Conservation (phyloP, 1,140 invertebrate genomes). For the Drosophila serrata region DNA sequence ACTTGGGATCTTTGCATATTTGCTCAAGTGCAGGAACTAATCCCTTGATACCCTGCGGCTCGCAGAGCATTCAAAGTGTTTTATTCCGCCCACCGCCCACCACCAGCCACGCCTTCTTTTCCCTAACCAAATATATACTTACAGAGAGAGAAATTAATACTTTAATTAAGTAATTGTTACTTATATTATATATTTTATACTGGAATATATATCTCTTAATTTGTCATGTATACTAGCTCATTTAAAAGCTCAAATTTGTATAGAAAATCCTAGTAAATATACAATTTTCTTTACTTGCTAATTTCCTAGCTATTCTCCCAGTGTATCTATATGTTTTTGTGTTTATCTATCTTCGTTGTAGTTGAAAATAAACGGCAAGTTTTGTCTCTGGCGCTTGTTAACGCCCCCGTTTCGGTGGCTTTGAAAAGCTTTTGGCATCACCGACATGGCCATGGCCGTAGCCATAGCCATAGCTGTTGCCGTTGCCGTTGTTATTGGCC, state of each 20-base stretch:
- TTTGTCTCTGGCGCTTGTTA: slow-evolving; percentile 78
- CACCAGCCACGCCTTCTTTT: slow-evolving; percentile 1
- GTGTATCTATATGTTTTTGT: slow-evolving; percentile 29
- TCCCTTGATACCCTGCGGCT: slow-evolving; percentile 40
- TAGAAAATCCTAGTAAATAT: too few species aligned
- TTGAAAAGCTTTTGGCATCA: slow-evolving; percentile 66
- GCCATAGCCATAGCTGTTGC: slow-evolving; percentile 38
- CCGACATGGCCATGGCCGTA: slow-evolving; percentile 28
- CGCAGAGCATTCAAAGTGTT: slow-evolving; percentile 46
- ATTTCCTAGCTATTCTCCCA: slow-evolving; percentile 3
- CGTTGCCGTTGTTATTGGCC: slow-evolving; percentile 69
- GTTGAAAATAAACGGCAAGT: slow-evolving; percentile 65
- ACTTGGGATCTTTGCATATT: slow-evolving; percentile 57
- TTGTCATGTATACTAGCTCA: too few species aligned
- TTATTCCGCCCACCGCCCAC: slow-evolving; percentile 14
- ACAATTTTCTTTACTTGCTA: too few species aligned
- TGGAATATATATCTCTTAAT: too few species aligned
- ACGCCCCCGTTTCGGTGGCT: slow-evolving; percentile 80
- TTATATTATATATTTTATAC: too few species aligned
- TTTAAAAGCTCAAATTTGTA: not conserved
- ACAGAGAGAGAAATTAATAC: not conserved
- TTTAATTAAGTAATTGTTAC: too few species aligned
- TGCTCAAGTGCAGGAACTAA: slow-evolving; percentile 58
- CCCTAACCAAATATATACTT: slow-evolving; percentile 26
- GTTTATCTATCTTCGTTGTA: slow-evolving; percentile 54